Percentiles rank a stretch among this genome's conserved stretches.
Conservation (phyloP, 2,797 vertebrate genomes). For the Ctenosaura bakeri region DNA sequence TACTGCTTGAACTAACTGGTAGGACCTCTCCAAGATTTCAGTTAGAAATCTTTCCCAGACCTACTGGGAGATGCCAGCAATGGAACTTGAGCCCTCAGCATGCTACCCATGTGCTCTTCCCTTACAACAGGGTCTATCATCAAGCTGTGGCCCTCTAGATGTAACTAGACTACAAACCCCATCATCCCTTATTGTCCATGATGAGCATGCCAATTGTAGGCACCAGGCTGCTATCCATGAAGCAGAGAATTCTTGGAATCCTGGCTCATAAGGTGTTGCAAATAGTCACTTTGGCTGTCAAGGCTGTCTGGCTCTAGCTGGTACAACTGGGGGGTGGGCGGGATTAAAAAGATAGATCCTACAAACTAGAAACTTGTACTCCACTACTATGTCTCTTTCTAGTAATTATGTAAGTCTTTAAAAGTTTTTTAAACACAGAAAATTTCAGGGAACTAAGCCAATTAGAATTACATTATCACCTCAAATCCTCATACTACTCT, state of each 20-base stretch:
- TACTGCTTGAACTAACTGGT: background rate
- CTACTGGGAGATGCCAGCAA: too few species aligned
- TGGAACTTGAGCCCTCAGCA: background rate
- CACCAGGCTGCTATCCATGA: too few species aligned
- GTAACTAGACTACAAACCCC: background rate
- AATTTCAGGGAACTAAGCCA: background rate
- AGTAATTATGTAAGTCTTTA: too few species aligned
- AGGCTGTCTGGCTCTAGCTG: background rate
- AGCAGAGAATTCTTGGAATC: too few species aligned
- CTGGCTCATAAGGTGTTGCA: too few species aligned
- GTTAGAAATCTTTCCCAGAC: background rate
- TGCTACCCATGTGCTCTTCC: background rate
- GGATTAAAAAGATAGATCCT: background rate
- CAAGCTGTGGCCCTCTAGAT: background rate
- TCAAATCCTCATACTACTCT: background rate
- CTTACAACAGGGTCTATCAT: background rate
- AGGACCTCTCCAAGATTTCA: background rate
- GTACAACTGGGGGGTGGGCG: too few species aligned
- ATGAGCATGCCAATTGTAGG: background rate
- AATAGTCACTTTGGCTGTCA: too few species aligned
- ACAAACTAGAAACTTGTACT: background rate
- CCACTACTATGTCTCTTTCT: background rate
- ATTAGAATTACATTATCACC: background rate
- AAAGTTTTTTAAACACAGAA: background rate
- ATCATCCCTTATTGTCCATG: background rate